Base-by-base conservation (phyloP, 2,888 invertebrate genomes). In the Beris morrisii region DNA sequence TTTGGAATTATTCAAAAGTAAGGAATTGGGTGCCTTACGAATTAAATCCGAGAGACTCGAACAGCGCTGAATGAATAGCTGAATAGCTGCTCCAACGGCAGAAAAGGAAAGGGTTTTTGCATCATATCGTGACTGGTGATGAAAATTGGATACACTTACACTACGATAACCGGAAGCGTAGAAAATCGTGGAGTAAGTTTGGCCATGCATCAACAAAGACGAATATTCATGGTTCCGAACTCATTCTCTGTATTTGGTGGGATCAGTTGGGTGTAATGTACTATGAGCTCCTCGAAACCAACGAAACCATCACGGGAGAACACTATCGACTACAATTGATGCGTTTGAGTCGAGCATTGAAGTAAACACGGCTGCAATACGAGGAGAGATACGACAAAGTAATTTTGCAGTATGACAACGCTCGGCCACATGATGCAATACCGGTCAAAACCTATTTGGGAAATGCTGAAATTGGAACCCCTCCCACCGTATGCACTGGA, bases 1-100 rank as follows among this genome's bases (percentile, higher is more conserved):
- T 48, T 63, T 15, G 38, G 52, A 63, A 63, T 63, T 1, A 22
- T 22, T 22, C 22, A 22, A 22, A 22, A 22, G 22, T 22, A 22
- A 22, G 22, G 22, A 22, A 67, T 58, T 69, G 69, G 67, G 55
- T 64, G n/a, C 58, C 64, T 30, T 43, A 68, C 22, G 53, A 68
- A 64, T 31, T 68, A 50, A 68, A 68, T 15, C 64, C 44, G 15
- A 68, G 66, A 61, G 53, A 66, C 64, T n/a, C n/a, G n/a, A n/a
- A n/a, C n/a, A n/a, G n/a, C n/a, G n/a, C n/a, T n/a, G n/a, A n/a
- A n/a, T n/a, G n/a, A n/a, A n/a, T n/a, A n/a, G n/a, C n/a, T n/a
- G n/a, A n/a, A n/a, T n/a, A n/a, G 53, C 65, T n/a, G 63, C 30
- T 13, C 2, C 43, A 43, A 9, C 22, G 31, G 15, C n/a, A 43